Conservation (phyloP, 2,888 invertebrate genomes). For the Apoda limacodes region DNA sequence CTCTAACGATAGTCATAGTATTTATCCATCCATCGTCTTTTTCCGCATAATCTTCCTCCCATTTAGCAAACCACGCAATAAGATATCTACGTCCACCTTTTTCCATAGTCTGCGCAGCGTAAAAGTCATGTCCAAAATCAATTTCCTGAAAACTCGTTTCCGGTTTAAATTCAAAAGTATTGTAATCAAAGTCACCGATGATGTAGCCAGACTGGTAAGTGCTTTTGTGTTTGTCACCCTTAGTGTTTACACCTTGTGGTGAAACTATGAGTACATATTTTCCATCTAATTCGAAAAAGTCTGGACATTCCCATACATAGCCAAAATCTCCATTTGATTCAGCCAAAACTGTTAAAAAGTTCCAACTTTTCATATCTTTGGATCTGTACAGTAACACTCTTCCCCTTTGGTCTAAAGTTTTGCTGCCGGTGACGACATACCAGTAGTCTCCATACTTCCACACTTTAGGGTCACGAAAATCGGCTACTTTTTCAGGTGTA, state of each 20-base stretch:
- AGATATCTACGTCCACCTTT: conserved; percentile 42
- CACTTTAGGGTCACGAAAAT: conserved; percentile 64
- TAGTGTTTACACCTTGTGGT: conserved; percentile 46
- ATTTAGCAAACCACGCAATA: conserved; percentile 57
- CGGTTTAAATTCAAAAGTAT: conserved; percentile 43
- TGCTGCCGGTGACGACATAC: conserved; percentile 55
- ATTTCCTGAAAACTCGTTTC: conserved; percentile 50
- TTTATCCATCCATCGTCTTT: conserved; percentile 57
- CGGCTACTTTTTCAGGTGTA: conserved; percentile 43
- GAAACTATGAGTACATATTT: conserved; percentile 54
- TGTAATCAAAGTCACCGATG: conserved; percentile 52
- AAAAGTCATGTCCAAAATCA: conserved; percentile 60
- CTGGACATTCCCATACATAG: too few species aligned
- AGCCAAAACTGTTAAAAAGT: conserved; percentile 41
- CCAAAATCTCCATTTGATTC: conserved; percentile 48
- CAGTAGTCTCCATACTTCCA: conserved; percentile 50
- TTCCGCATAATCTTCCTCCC: conserved; percentile 48
- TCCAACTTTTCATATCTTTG: conserved; percentile 44
- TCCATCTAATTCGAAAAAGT: too few species aligned
- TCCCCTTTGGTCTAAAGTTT: conserved; percentile 39
- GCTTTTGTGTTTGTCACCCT: conserved; percentile 55
- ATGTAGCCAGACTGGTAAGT: conserved; percentile 50
- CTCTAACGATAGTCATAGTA: conserved; percentile 49
- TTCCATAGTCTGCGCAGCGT: conserved; percentile 52
- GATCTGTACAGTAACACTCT: conserved; percentile 53